Evolutionary conservation across 2,888 invertebrate species (phyloP).

Genomic region (Drosophila paramelanica): DNA sequence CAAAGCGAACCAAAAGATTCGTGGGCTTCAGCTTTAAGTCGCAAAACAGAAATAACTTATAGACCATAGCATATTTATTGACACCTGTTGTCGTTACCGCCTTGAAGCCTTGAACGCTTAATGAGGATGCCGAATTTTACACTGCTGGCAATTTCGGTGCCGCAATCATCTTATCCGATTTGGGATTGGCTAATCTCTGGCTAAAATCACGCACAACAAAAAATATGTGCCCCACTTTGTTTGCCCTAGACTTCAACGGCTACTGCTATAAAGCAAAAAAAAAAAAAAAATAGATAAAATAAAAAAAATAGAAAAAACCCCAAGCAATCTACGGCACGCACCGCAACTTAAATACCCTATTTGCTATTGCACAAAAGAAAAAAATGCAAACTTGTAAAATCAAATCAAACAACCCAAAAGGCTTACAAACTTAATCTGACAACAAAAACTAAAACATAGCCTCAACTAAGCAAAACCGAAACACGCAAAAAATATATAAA

Average conservation of each 20-base stretch:
- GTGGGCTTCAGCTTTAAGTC: constrained; percentile 10
- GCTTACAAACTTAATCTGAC: not conserved
- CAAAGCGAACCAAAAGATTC: constrained; percentile 1
- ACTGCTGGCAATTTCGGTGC: constrained; percentile 14
- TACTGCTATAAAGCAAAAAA: constrained; percentile 5
- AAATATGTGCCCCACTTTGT: constrained; percentile 34
- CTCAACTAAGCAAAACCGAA: constrained; percentile 16
- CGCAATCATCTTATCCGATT: constrained; percentile 35
- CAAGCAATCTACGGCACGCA: not conserved
- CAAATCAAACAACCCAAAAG: constrained; percentile 8
- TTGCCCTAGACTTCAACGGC: constrained; percentile 28
- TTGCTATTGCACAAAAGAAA: constrained; percentile 5
- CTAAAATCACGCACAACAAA: constrained; percentile 6
- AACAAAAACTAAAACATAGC: constrained; percentile 5
- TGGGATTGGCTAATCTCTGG: constrained; percentile 28
- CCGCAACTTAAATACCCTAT: constrained; percentile 31
- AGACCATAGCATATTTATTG: not conserved
- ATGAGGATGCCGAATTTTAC: constrained; percentile 15
- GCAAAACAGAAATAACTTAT: constrained; percentile 5
- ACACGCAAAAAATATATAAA: constrained; percentile 1
- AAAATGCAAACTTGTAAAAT: constrained; percentile 1
- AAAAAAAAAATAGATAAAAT: not conserved
- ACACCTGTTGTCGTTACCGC: constrained; percentile 6
- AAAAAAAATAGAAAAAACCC: not conserved
- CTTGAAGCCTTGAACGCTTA: constrained; percentile 10